Conservation (phyloP, 2,113 vertebrate genomes). For the Rhadina sibilatrix region DNA sequence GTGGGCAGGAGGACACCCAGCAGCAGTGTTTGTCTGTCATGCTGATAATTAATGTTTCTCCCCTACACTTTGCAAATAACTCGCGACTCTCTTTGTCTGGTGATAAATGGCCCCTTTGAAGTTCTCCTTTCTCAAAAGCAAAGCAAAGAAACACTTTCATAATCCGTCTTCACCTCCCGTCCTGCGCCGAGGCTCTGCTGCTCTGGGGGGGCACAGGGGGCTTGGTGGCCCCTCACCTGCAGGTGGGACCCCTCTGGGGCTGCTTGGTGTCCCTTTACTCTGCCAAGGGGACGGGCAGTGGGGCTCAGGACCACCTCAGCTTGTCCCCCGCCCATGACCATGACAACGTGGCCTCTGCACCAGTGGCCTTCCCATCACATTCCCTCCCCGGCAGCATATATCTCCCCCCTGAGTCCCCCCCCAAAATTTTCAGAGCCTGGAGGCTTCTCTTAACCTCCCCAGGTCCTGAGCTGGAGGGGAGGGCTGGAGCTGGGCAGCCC, state of each 20-base stretch:
- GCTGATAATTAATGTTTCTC: constrained; percentile 38
- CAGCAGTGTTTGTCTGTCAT: not conserved
- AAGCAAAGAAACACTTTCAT: constrained; percentile 62
- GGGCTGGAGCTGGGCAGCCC: accelerated
- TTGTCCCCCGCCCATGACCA: not conserved
- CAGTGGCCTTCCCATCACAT: accelerated
- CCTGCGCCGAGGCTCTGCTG: not conserved
- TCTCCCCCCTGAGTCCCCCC: not conserved
- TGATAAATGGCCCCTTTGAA: constrained; percentile 60
- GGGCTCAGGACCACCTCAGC: not conserved
- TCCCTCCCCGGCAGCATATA: accelerated
- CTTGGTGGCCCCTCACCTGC: not conserved
- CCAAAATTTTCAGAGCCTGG: not conserved
- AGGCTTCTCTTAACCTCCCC: not conserved
- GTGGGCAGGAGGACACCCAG: constrained; percentile 14
- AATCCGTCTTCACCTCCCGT: not conserved
- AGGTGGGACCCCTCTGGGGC: not conserved
- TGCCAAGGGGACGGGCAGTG: accelerated
- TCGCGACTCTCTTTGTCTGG: constrained; percentile 48
- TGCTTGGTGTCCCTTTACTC: not conserved
- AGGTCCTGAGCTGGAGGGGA: accelerated
- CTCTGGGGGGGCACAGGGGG: not conserved
- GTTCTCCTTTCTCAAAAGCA: constrained; percentile 55
- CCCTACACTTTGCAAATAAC: constrained; percentile 44
- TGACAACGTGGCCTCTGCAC: accelerated